These are phyloP conservation scores for Drosophila navojoa DNA, from an alignment of 1,140 invertebrate genomes.

Conservation along the genomic window DNA sequence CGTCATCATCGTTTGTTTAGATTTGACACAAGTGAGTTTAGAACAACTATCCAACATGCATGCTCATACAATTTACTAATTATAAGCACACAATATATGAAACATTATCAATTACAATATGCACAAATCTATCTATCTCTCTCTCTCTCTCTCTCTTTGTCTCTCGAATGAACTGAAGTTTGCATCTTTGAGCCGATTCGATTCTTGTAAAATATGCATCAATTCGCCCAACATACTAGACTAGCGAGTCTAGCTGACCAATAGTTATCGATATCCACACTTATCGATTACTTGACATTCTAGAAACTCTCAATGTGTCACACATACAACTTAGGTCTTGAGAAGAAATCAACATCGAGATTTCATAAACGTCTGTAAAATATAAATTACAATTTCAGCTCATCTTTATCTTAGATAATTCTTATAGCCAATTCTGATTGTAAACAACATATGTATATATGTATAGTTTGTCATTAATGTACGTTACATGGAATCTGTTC, in stretches of 20 bases:
- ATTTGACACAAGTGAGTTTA: slow-evolving; percentile 76
- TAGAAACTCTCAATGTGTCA: not conserved
- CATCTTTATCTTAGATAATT: no score
- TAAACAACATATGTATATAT: no score
- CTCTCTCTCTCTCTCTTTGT: not conserved
- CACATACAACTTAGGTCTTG: no score
- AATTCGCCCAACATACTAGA: not conserved
- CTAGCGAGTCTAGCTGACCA: not conserved
- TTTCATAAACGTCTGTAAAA: no score
- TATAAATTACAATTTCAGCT: no score
- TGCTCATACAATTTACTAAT: slow-evolving; percentile 23
- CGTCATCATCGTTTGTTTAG: slow-evolving; percentile 79
- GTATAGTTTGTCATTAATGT: no score
- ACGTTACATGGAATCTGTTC: no score
- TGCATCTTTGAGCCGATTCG: not conserved
- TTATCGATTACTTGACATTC: not conserved
- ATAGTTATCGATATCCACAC: not conserved
- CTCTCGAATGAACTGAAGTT: not conserved
- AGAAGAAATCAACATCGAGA: no score
- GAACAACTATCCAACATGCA: slow-evolving; percentile 39
- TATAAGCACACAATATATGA: not conserved
- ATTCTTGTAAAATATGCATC: slow-evolving; percentile 5
- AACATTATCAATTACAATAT: not conserved
- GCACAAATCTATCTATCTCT: not conserved
- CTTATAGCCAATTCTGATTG: no score